A percentile compares a stretch with the other conserved stretches of the same genome.
Conservation (phyloP, 2,113 vertebrate genomes). For the Leptocoma aspasia region DNA sequence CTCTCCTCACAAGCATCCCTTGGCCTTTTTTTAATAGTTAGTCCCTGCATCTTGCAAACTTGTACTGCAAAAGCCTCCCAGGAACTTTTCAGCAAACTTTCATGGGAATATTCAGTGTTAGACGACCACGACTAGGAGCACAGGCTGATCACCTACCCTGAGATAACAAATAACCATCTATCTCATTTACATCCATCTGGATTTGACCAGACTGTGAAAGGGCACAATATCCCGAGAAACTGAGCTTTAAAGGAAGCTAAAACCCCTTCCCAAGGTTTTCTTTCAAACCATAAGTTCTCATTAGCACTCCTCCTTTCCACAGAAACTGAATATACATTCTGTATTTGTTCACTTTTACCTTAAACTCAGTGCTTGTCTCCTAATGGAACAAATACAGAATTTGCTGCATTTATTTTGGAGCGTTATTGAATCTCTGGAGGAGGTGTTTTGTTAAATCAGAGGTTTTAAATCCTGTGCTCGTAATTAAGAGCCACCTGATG, state of each 20-base stretch:
- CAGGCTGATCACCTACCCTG: background rate
- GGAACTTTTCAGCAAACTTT: background rate
- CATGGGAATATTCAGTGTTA: background rate
- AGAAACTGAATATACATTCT: background rate
- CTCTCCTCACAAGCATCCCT: background rate
- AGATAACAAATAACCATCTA: background rate
- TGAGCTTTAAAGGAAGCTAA: background rate
- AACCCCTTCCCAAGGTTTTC: background rate
- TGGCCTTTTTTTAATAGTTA: background rate
- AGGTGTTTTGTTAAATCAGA: background rate
- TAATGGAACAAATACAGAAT: background rate
- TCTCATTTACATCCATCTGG: background rate
- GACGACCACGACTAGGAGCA: background rate
- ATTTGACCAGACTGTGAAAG: background rate
- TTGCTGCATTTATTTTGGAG: background rate
- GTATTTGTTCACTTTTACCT: background rate
- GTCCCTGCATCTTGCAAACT: background rate
- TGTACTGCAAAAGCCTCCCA: background rate
- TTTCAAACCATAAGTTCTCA: accelerated
- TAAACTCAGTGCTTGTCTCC: background rate
- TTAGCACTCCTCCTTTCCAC: background rate
- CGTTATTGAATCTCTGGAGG: background rate
- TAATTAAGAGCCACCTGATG: background rate
- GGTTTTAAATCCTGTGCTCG: background rate
- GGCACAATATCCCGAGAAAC: background rate